Conservation (phyloP, 2,113 vertebrate species). For the Hepsetus odoe region DNA sequence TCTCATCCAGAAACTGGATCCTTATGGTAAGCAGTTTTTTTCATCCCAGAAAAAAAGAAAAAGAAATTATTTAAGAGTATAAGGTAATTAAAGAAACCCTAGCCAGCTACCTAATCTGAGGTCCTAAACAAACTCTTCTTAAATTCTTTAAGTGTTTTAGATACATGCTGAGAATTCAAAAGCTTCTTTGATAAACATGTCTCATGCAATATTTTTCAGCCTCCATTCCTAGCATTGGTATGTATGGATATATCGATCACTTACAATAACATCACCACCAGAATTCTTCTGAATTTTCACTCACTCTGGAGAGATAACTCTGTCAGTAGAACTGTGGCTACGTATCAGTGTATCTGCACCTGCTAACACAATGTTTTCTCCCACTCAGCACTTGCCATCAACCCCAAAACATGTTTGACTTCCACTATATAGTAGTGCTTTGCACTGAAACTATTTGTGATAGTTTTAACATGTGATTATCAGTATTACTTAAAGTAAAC, state of each 20-base stretch:
- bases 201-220: constrained; percentile 42
- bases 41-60: not conserved
- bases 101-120: not conserved
- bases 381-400: not conserved
- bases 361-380: not conserved
- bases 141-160: not conserved
- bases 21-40: constrained; percentile 79
- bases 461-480: not conserved
- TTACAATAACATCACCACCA: not conserved
- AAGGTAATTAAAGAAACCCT: not conserved
- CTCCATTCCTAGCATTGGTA: constrained; percentile 39
- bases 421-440: not conserved
- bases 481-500: not conserved
- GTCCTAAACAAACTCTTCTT: not conserved
- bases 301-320: not conserved
- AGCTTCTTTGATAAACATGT: constrained; percentile 20
- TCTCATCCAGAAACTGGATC: constrained; percentile 84
- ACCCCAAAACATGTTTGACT: not conserved
- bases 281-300: not conserved
- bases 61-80: too few species aligned
- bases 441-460: not conserved
- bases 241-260: constrained; percentile 25
- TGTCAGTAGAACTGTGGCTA: not conserved
- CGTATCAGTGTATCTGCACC: not conserved
- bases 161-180: not conserved